phyloP scores from a whole-genome alignment of 2,797 vertebrate genomes.

The Mormyrops attenuatus region DNA sequence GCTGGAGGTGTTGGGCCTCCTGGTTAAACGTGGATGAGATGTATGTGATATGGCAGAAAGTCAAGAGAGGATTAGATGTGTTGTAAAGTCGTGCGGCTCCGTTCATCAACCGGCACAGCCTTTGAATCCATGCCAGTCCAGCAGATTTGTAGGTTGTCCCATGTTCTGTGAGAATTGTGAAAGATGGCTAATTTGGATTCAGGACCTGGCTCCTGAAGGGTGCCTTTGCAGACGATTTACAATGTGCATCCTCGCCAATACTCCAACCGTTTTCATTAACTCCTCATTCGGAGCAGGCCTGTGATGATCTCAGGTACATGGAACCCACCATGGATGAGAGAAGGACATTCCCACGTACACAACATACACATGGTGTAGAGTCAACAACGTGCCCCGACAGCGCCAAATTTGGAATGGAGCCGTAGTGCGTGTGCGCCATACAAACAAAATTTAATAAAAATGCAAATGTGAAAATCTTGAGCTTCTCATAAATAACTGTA shows the following conservation, averaged over 20 bases:
- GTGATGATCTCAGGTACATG: neutral
- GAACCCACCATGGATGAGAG: neutral
- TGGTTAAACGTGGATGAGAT: neutral
- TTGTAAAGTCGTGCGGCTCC: neutral
- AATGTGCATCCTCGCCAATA: neutral
- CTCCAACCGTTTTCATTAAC: neutral
- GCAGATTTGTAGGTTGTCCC: neutral
- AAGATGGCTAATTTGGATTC: constrained; percentile 7
- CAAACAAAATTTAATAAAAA: neutral
- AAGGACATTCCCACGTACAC: neutral
- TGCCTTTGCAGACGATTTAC: neutral
- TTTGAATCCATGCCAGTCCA: neutral
- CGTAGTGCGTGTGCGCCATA: neutral
- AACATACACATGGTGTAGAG: neutral
- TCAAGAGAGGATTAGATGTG: neutral
- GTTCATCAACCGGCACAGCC: neutral
- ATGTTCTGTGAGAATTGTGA: neutral
- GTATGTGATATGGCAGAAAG: neutral
- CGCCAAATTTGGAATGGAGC: neutral
- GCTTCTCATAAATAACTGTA: neutral
- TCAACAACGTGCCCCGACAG: neutral
- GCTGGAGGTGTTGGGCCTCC: neutral
- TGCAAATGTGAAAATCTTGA: neutral
- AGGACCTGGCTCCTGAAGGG: neutral
- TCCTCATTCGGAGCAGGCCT: neutral